Base-by-base conservation (phyloP, 2,113 vertebrate genomes). In the Datnioides undecimradiatus region DNA sequence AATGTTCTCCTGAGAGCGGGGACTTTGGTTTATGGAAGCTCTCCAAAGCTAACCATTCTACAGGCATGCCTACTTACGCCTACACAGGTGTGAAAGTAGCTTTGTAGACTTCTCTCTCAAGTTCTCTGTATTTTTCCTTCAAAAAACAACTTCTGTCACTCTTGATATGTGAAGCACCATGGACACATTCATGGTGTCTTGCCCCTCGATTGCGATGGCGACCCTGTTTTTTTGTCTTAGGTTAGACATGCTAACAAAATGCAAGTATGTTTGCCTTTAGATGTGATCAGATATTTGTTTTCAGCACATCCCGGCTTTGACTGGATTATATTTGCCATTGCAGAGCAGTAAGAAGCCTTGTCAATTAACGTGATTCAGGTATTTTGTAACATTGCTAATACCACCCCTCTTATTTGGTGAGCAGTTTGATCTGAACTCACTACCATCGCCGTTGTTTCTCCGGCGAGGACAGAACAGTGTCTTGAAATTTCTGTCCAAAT, bases 401-500 rank as follows among this genome's bases (percentile, higher is more conserved):
- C 63, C 49, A 11, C 60, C 33, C 7, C 33, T 40, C 33, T 33
- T 40, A 62, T 62, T 49, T 67, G 51, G n/a, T 57, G 64, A 48
- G 34, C n/a, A 38, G 45, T 59, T 48, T 43, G 23, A 73, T 73
- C 51, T 48, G 17, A 72, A 11, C 52, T 48, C 73, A 79, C 5
- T 12, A 49, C 36, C 1, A 1, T 36, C n/a, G 36, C 14, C 60
- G 51, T 57, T 55, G 5, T n/a, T 48, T 65, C 62, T 75, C 38
- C 62, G 23, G 29, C 21, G 36, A 63, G 36, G 21, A 60, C 69
- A 36, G 41, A 25, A 46, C 54, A 57, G 21, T 65, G 23, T 70
- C 29, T 65, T 23, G 6, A 65, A 82, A 60, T 69, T 13, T 48
- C 29, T 71, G 45, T 38, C 36, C 33, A 75, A 72, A 80, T 71